Percentiles rank a stretch among this genome's conserved stretches.
phyloP scores from a whole-genome alignment of 2,113 vertebrate genomes.

The Brachyhypopomus gauderio region DNA sequence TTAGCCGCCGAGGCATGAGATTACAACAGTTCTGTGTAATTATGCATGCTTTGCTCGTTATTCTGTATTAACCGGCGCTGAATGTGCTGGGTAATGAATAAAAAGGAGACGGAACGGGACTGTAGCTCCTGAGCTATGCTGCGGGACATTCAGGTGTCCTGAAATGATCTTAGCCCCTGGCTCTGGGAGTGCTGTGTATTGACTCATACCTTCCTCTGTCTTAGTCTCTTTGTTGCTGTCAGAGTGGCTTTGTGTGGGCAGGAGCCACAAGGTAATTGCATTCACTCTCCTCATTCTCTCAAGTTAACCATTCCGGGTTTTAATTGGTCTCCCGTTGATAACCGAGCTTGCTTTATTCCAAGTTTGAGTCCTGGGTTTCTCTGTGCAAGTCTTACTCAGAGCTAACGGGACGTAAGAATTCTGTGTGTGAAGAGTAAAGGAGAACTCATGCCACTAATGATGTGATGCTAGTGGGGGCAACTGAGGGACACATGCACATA shows the following conservation, averaged over 20 bases:
- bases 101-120: not conserved
- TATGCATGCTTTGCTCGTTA: not conserved
- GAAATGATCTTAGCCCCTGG: not conserved
- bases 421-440: no score
- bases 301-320: conserved; percentile 1
- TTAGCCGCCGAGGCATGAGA: not conserved
- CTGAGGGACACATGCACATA: no score
- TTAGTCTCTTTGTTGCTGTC: not conserved
- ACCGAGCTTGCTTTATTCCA: not conserved
- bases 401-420: not conserved
- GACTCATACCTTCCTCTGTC: conserved; percentile 24
- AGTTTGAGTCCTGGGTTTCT: not conserved
- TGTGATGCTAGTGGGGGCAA: no score
- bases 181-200: not conserved
- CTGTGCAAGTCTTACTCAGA: not conserved
- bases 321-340: conserved; percentile 42
- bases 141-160: not conserved
- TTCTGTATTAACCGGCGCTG: not conserved
- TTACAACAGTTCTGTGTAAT: not conserved
- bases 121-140: not conserved
- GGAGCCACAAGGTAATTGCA: conserved; percentile 10
- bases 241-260: not conserved
- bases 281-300: conserved; percentile 17
- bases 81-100: not conserved
- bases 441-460: no score